Evolutionary conservation across 2,113 vertebrate species (phyloP), one percentile per base, ranked within the genome.

Genomic region (Amia ocellicauda): DNA sequence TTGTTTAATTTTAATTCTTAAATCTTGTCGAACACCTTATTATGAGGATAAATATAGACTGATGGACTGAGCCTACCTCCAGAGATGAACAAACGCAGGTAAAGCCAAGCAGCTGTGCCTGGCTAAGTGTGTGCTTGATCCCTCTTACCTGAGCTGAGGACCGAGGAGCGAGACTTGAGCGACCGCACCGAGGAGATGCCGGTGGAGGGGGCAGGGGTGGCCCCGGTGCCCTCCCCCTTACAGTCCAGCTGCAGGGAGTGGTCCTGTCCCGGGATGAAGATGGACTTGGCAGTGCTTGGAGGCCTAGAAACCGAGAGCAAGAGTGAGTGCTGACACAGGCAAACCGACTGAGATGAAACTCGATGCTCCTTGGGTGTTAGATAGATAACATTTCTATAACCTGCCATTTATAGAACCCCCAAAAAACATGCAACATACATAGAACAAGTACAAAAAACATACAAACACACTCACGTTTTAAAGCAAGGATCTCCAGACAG

Each of bases 401-500:
- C n/a, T n/a, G n/a, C n/a, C n/a, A n/a, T n/a, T n/a, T n/a, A n/a
- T n/a, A n/a, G n/a, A n/a, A n/a, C n/a, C n/a, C n/a, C n/a, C n/a
- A n/a, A n/a, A n/a, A n/a, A n/a, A n/a, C n/a, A n/a, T n/a, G n/a
- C n/a, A n/a, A n/a, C n/a, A n/a, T n/a, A n/a, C n/a, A n/a, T n/a
- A n/a, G n/a, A 47, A 4, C n/a, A 47, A 14, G n/a, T 8, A 4
- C 13, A 47, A 26, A 31, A 13, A 14, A 17, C 14, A 47, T 3
- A 9, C 24, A 49, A 19, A 22, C 4, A 5, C 16, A 93, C 96
- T 95, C 78, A 99, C 96, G 92, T 97, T 89, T 99, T 99, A 75
- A 99, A 99, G 85, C 97, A 99, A 3, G 97, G 97, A 69, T 99
- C 97, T 70, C 97, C 97, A 0, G 96, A 99, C 1, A 98, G 90